Conservation (phyloP, 2,113 vertebrate species). For the Nothocercus julius region DNA sequence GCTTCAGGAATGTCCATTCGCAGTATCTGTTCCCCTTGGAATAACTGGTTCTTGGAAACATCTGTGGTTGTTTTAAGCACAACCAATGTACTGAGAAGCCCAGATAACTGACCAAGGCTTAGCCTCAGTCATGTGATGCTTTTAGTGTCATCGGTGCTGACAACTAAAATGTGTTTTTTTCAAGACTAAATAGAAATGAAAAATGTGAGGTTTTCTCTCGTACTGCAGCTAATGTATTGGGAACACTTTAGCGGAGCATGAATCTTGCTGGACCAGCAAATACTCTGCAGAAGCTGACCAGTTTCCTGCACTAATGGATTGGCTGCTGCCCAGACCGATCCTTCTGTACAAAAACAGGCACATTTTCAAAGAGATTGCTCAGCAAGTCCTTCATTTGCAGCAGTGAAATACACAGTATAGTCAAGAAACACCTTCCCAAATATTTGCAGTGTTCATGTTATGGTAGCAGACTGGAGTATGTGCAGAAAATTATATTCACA, state of each 20-base stretch:
- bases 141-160: not conserved
- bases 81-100: not conserved
- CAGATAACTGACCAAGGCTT: not conserved
- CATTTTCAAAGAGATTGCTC: not conserved
- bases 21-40: not conserved
- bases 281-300: not conserved
- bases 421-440: not conserved
- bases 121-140: not conserved
- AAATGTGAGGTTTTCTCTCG: not conserved
- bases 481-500: not conserved
- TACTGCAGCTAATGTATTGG: not conserved
- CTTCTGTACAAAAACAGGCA: not conserved
- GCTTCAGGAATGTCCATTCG: not conserved
- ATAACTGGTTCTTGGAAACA: not conserved
- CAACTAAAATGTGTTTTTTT: not conserved
- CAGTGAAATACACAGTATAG: not conserved
- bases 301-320: constrained; percentile 33
- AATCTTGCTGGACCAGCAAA: constrained; percentile 1
- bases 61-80: not conserved
- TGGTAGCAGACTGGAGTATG: not conserved
- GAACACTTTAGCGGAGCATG: not conserved
- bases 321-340: not conserved
- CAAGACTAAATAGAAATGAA: not conserved
- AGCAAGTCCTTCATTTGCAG: not conserved
- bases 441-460: not conserved